Base-by-base conservation (phyloP, 2,888 invertebrate genomes). In the Lampropteryx suffumata region DNA sequence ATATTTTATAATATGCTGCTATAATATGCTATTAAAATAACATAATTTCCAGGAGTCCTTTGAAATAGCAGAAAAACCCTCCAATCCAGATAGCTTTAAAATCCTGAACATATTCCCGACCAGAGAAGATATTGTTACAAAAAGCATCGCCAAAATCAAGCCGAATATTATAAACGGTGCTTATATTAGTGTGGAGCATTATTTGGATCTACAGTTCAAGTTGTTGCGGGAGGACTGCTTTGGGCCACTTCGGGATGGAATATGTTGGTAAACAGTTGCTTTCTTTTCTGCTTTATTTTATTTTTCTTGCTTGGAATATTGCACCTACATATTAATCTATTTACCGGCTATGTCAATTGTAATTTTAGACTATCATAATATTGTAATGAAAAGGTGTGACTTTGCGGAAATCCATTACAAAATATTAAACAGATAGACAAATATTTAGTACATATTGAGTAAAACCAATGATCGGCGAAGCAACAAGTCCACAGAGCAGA, bases 191-290 rank as follows among this genome's bases (percentile, higher is more conserved):
- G 86, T 94, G 6, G 91, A 94, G 35, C 93, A 96, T 66, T 97
- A 97, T 71, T 82, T 97, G 14, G 94, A 95, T 63, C 85, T 94
- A n/a, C 96, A 96, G 62, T 96, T 95, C 69, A 91, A 94, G 28
- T 83, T 97, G 27, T 72, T 97, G 39, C 83, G 95, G 26, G 96
- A 97, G 83, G 97, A 97, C 78, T 96, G 95, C 69, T 91, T 95
- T 26, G 89, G 91, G 11, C 95, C 97, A 0, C 73, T 97, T 14
- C 82, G 95, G 27, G 91, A 93, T 67, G 95, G 94, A 53, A 91
- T 95, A 73, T 72, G 88, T 89, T 69, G 69, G 88, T 88, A 81
- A 72, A 67, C 60, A 21, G 53, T 53, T 48, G 33, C 33, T 28
- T 48, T 48, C 44, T 53, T 30, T 41, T 53, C 53, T 53, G 48